Conservation (phyloP, 2,113 vertebrate species). For the Xiphophorus maculatus region DNA sequence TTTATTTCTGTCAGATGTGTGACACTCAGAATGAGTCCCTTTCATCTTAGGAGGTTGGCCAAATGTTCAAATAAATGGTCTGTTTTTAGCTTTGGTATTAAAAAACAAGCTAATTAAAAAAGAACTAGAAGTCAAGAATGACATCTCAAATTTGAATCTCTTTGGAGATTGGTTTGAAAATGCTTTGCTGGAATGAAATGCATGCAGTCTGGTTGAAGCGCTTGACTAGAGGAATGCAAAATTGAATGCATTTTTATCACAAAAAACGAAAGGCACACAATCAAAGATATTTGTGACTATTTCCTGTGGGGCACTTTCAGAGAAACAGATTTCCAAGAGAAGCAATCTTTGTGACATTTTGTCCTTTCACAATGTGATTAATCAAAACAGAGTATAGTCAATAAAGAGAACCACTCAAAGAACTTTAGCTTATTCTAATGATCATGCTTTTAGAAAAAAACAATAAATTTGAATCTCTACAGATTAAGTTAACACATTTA, state of each 20-base stretch:
- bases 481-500: neutral
- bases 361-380: neutral
- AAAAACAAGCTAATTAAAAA: conserved; percentile 21
- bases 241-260: conserved; percentile 48
- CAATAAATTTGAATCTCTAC: neutral
- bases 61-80: conserved; percentile 11
- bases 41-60: conserved; percentile 5
- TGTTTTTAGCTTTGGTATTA: conserved; percentile 31
- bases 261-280: conserved; percentile 15
- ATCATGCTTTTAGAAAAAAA: neutral
- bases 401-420: neutral
- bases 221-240: conserved; percentile 24
- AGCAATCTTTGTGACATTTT: neutral
- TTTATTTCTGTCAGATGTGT: too few relatives aligned
- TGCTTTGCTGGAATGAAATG: conserved; percentile 30
- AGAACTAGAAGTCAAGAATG: conserved; percentile 43
- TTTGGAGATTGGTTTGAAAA: conserved; percentile 52
- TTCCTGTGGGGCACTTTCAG: conserved; percentile 21
- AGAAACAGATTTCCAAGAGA: neutral
- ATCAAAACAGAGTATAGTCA: neutral
- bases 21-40: conserved; percentile 11
- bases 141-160: conserved; percentile 48
- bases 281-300: conserved; percentile 3
- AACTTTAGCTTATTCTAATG: neutral
- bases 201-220: conserved; percentile 27